phyloP scores from a whole-genome alignment of 92 coral and sea anemone species.

The Phenganax marumi region DNA sequence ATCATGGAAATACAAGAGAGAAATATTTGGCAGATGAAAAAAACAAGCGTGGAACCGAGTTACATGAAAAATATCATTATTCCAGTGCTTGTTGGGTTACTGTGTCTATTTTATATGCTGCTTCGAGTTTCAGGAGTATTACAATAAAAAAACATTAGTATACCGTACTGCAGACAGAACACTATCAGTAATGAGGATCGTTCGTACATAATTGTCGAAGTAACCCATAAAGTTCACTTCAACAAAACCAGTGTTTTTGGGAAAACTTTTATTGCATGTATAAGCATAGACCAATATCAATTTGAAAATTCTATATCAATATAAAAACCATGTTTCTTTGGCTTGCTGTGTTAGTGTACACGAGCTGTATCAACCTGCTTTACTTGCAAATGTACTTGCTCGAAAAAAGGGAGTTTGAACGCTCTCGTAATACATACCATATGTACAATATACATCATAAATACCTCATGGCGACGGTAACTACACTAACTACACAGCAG shows the following conservation, averaged over 20 bases:
- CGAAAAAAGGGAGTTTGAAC: neutral
- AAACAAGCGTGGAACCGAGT: neutral
- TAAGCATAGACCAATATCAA: neutral
- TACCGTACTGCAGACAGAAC: too few species aligned
- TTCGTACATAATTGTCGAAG: neutral
- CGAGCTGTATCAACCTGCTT: neutral
- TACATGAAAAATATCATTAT: neutral
- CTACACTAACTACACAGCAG: constrained; percentile 41
- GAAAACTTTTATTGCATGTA: neutral
- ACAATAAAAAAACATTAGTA: neutral
- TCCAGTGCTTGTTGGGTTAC: neutral
- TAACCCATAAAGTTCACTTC: neutral
- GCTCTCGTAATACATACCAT: neutral
- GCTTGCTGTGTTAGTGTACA: neutral
- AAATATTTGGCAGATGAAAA: constrained; percentile 35
- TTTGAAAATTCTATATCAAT: neutral
- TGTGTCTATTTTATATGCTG: neutral
- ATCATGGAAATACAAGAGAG: constrained; percentile 45
- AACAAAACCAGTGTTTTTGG: neutral
- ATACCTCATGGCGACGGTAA: neutral
- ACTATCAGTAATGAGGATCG: too few species aligned
- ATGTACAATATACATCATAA: neutral
- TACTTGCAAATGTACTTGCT: too few species aligned
- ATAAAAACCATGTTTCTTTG: neutral
- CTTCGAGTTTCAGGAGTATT: neutral